These are phyloP conservation scores for Amphiduros pacificus DNA, from an alignment of 2,888 invertebrate species.

Conservation along the genomic window DNA sequence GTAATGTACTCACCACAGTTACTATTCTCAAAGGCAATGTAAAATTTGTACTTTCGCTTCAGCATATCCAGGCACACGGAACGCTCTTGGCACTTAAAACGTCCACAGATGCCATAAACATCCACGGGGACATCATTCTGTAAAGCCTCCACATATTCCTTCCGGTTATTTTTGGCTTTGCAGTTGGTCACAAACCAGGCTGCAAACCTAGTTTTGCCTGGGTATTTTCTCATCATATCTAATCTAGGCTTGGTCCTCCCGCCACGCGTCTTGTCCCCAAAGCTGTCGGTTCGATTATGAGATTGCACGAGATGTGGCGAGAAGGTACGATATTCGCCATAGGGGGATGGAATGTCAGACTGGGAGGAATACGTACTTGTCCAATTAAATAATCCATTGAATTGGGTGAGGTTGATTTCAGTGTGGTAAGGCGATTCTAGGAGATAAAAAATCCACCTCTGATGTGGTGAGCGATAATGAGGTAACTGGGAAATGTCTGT, in stretches of 20 bases:
- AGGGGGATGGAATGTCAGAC: conserved; percentile 15
- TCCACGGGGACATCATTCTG: conserved; percentile 74
- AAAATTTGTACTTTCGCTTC: conserved; percentile 13
- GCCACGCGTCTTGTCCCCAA: neutral
- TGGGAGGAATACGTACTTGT: conserved; percentile 12
- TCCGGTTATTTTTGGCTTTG: conserved; percentile 84
- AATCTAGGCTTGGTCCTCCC: neutral
- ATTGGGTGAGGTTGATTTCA: conserved; percentile 49
- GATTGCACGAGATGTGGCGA: neutral
- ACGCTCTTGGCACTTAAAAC: conserved; percentile 9
- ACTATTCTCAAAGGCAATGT: conserved; percentile 17
- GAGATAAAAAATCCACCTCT: conserved; percentile 88
- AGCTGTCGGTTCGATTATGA: neutral
- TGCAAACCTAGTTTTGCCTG: conserved; percentile 83
- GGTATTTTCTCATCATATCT: neutral
- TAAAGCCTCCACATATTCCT: conserved; percentile 83
- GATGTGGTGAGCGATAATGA: conserved; percentile 39
- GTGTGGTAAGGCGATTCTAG: conserved; percentile 95
- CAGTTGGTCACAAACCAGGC: conserved; percentile 99
- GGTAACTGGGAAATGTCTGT: conserved; percentile 5
- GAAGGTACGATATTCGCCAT: conserved; percentile 8
- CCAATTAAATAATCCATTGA: conserved; percentile 16
- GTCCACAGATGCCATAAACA: conserved; percentile 18
- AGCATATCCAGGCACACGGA: conserved; percentile 11
- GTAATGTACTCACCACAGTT: conserved; percentile 17